phyloP scores from a whole-genome alignment of 2,888 invertebrate species.

The Strigamia transsilvanica region DNA sequence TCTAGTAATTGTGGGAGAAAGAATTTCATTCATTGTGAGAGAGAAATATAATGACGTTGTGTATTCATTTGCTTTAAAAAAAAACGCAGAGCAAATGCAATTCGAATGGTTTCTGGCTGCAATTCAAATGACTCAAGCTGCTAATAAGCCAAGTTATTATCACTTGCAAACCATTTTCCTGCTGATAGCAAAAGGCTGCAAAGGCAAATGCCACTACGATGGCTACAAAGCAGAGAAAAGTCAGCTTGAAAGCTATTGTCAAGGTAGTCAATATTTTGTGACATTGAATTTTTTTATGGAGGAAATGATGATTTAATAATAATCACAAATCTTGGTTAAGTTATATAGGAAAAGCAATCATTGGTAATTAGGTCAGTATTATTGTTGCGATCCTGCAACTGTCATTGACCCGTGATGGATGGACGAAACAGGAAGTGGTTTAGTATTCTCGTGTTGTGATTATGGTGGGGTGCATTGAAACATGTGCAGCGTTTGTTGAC shows the following conservation, averaged over 20 bases:
- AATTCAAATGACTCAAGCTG: constrained; percentile 34
- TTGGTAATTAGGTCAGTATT: constrained; percentile 31
- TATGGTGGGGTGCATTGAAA: constrained; percentile 21
- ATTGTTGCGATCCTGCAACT: background rate
- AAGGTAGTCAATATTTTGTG: constrained; percentile 29
- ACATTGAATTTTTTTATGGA: background rate
- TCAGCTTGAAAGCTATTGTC: constrained; percentile 25
- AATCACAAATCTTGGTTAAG: background rate
- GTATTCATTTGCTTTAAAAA: background rate
- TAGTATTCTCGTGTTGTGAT: background rate
- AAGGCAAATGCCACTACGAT: background rate
- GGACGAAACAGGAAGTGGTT: background rate
- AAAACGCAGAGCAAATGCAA: background rate
- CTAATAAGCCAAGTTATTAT: constrained; percentile 29
- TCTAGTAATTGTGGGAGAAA: background rate
- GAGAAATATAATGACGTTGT: background rate
- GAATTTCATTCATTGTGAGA: background rate
- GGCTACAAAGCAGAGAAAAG: constrained; percentile 3
- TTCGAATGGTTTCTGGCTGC: constrained; percentile 36
- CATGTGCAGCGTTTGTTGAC: background rate
- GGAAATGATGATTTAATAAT: constrained; percentile 1
- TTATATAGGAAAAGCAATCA: background rate
- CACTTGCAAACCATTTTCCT: constrained; percentile 33
- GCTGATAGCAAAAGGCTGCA: constrained; percentile 43
- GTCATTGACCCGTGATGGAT: constrained; percentile 42